These are phyloP conservation scores for Bursaphelenchus okinawaensis DNA, from an alignment of 2,888 invertebrate species.

Conservation along the genomic window DNA sequence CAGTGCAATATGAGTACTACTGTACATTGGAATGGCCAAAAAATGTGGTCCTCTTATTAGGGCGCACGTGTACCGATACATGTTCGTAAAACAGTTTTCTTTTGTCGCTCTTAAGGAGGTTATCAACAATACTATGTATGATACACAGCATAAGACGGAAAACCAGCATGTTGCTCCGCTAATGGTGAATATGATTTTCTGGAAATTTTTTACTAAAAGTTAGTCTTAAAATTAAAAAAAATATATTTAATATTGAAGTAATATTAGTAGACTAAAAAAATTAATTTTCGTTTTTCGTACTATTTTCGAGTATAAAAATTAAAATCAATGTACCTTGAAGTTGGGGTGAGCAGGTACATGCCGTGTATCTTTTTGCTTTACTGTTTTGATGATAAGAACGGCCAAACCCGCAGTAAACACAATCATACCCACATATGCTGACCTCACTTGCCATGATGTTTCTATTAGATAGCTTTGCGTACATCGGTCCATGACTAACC, in stretches of 20 bases:
- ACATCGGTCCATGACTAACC: too few relatives aligned
- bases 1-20: not conserved
- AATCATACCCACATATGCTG: not conserved
- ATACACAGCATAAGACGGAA: not conserved
- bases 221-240: not conserved
- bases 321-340: not conserved
- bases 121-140: not conserved
- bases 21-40: not conserved
- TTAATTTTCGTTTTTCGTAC: too few relatives aligned
- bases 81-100: not conserved
- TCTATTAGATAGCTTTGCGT: not conserved
- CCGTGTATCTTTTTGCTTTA: not conserved
- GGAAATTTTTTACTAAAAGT: too few relatives aligned
- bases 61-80: not conserved
- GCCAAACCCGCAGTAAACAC: not conserved
- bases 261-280: too few relatives aligned
- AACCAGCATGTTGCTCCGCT: not conserved
- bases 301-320: too few relatives aligned
- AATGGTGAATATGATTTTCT: not conserved
- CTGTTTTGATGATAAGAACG: not conserved
- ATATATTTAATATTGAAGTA: not conserved
- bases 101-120: not conserved
- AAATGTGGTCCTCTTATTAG: not conserved
- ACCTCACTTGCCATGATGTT: not conserved
- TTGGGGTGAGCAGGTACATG: not conserved